Evolutionary conservation across 2,797 vertebrate genomes (phyloP), one percentile per base, ranked within the genome.

Genomic region (Lagocephalus sceleratus): DNA sequence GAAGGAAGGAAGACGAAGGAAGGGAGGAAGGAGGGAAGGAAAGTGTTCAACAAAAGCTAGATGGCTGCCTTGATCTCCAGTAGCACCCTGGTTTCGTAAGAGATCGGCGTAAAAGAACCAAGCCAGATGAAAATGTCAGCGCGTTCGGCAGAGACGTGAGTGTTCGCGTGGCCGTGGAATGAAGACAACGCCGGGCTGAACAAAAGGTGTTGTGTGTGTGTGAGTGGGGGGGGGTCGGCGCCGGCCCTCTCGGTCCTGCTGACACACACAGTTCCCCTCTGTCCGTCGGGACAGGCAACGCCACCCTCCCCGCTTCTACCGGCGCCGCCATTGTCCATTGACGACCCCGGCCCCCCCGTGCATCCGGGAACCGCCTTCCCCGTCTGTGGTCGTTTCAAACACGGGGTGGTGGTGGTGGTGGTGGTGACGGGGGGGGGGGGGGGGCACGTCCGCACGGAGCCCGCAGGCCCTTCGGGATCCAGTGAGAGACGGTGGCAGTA

Each of bases 231-330:
- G 54, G 52, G 63, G 57, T 12, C 16, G 43, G 20, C 10, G 5
- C 19, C 54, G 60, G 22, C 43, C 54, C 63, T 66, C 52, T 74
- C 67, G 46, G 44, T 63, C n/a, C 63, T 62, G 41, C 53, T 26
- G 43, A 53, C 44, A 79, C 76, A 79, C 46, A 60, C 41, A 42
- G 41, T 42, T 55, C 54, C 48, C 44, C 49, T 79, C 40, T 88
- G 68, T 88, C 45, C 2, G 0, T 14, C 42, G 53, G 47, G 54
- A 71, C 66, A 47, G 61, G 57, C 54, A 29, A 60, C 40, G 38
- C 51, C 78, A 49, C 26, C 57, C 54, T 71, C 49, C 45, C 58
- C 46, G 63, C n/a, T 79, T 52, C 64, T 70, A 38, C 54, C 50
- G 56, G 58, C 20, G 40, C 16, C 20, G n/a, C 63, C 42, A 54